A percentile compares a stretch with the other conserved stretches of the same genome.
These are phyloP conservation scores for Neodontobutis hainanensis DNA, from an alignment of 2,113 vertebrate species.

Conservation along the genomic window DNA sequence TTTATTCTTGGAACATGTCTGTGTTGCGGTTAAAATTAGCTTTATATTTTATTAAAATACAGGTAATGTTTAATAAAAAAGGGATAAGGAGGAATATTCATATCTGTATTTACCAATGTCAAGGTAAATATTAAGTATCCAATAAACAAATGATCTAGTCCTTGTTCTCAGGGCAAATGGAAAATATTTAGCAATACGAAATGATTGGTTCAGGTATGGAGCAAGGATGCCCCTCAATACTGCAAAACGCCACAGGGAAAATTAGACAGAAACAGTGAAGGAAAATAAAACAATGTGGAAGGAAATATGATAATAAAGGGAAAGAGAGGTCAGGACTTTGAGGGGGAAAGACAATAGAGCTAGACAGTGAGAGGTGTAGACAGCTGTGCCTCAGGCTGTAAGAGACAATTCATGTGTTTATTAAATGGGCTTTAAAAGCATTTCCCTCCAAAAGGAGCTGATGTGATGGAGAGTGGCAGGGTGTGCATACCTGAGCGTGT, in stretches of 20 bases:
- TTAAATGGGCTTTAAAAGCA: conserved; percentile 73
- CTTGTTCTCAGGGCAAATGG: too few relatives aligned
- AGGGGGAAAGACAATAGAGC: conserved; percentile 23
- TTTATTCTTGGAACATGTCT: too few relatives aligned
- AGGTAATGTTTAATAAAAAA: too few relatives aligned
- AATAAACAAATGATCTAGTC: too few relatives aligned
- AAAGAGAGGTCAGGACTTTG: conserved; percentile 27
- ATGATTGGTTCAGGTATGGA: too few relatives aligned
- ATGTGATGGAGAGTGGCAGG: conserved; percentile 24
- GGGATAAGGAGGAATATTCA: too few relatives aligned
- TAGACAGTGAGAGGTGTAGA: conserved; percentile 37
- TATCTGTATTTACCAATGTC: too few relatives aligned
- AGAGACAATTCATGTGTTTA: conserved; percentile 63
- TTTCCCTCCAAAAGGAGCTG: conserved; percentile 44
- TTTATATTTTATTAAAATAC: too few relatives aligned
- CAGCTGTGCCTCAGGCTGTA: conserved; percentile 63
- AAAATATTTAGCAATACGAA: too few relatives aligned
- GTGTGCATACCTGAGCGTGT: conserved; percentile 7
- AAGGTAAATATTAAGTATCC: too few relatives aligned
- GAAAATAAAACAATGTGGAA: conserved; percentile 1
- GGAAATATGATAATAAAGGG: conserved; percentile 8
- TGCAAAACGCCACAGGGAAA: background rate
- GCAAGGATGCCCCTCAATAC: background rate
- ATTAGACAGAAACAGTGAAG: background rate
- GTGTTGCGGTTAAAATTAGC: too few relatives aligned